A percentile compares a stretch with the other conserved stretches of the same genome.
phyloP scores from a whole-genome alignment of 2,113 vertebrate species.

The Embiotoca jacksoni region DNA sequence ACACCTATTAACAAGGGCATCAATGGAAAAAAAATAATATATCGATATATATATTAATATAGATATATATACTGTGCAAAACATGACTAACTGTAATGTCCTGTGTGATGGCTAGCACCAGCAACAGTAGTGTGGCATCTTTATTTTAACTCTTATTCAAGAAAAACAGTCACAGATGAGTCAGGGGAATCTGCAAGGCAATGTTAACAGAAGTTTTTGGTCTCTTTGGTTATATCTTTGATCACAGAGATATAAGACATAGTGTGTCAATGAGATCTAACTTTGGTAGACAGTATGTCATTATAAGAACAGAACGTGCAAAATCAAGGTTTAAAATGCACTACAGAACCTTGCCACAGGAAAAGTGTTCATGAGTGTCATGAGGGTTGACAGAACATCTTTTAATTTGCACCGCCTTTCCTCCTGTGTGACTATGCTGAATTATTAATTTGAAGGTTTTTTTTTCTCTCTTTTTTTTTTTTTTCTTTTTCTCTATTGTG shows the following conservation, averaged over 20 bases:
- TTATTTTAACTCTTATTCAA: neutral
- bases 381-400: conserved; percentile 33
- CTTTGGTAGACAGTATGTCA: neutral
- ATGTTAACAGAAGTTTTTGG: neutral
- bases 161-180: neutral
- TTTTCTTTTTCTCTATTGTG: neutral
- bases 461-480: neutral
- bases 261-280: conserved; percentile 3
- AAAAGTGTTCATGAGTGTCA: conserved; percentile 18
- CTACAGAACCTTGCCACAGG: neutral
- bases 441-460: conserved; percentile 56
- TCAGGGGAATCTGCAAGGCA: neutral
- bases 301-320: conserved; percentile 12
- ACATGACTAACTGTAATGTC: too few relatives aligned
- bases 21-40: neutral
- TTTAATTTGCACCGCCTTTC: conserved; percentile 20
- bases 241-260: neutral
- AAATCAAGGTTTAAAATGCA: conserved; percentile 28
- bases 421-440: conserved; percentile 18
- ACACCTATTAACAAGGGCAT: too few relatives aligned
- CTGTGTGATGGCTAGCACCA: too few relatives aligned
- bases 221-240: neutral
- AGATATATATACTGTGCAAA: neutral
- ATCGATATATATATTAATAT: neutral
- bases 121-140: neutral